Conservation (phyloP, 2,888 invertebrate genomes). For the Apantesis nais region DNA sequence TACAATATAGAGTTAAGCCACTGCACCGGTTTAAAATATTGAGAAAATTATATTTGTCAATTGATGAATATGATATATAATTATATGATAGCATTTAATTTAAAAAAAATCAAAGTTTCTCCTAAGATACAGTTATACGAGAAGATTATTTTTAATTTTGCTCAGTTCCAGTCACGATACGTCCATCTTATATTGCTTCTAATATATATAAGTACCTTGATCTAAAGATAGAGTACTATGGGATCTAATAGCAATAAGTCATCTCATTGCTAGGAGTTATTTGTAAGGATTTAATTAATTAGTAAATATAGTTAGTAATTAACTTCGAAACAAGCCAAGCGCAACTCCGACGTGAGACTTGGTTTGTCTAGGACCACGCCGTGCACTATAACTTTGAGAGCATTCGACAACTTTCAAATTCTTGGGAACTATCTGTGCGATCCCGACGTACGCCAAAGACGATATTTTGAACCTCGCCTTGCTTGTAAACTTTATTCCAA, state of each 20-base stretch:
- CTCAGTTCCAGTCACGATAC: no score
- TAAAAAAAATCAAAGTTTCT: no score
- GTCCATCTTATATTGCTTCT: no score
- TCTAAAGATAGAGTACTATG: neutral
- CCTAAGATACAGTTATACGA: no score
- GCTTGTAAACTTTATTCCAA: conserved; percentile 6
- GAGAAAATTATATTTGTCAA: no score
- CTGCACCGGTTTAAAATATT: no score
- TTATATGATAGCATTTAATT: no score
- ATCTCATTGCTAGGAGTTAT: neutral
- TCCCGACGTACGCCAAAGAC: neutral
- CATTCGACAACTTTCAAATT: conserved; percentile 16
- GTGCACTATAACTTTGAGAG: conserved; percentile 27
- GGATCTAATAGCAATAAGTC: neutral
- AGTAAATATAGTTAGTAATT: conserved; percentile 32
- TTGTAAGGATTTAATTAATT: conserved; percentile 27
- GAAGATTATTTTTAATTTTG: no score
- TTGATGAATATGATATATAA: no score
- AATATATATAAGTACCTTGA: no score
- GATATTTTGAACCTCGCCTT: neutral
- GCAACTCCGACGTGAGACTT: conserved; percentile 26
- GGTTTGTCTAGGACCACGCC: conserved; percentile 27
- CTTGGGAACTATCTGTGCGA: conserved; percentile 5
- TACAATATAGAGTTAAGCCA: no score
- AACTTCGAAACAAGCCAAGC: conserved; percentile 16